These are phyloP conservation scores for Salvator merianae DNA, from an alignment of 2,113 vertebrate genomes.

Conservation along the genomic window DNA sequence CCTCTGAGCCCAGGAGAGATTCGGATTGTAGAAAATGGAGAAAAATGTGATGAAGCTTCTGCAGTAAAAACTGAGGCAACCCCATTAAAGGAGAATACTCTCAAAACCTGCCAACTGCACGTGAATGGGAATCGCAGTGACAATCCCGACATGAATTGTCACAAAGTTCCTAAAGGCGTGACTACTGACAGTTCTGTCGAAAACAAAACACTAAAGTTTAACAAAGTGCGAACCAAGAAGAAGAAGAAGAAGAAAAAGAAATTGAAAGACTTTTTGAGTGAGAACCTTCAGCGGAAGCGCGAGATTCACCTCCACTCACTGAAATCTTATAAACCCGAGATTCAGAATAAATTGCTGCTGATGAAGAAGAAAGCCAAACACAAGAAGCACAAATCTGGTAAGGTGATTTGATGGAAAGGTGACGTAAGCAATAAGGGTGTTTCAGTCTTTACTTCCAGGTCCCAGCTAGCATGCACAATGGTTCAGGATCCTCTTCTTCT, in stretches of 20 bases:
- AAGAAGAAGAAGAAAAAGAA: conserved; percentile 92
- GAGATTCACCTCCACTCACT: conserved; percentile 77
- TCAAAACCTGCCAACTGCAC: conserved; percentile 74
- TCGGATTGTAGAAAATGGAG: conserved; percentile 71
- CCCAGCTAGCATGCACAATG: too few relatives aligned
- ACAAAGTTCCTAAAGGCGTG: conserved; percentile 64
- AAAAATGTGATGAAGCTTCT: conserved; percentile 62
- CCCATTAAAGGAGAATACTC: conserved; percentile 71
- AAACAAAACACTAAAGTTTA: conserved; percentile 70
- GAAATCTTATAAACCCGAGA: conserved; percentile 80
- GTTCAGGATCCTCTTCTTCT: too few relatives aligned
- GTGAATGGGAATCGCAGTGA: conserved; percentile 73
- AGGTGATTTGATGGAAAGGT: conserved; percentile 56
- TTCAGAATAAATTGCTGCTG: conserved; percentile 76
- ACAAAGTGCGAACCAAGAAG: conserved; percentile 80
- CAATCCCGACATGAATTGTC: conserved; percentile 67
- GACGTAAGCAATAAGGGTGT: not conserved
- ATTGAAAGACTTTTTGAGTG: conserved; percentile 77
- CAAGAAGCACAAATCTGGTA: conserved; percentile 90
- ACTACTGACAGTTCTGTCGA: conserved; percentile 58
- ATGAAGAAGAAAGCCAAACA: conserved; percentile 88
- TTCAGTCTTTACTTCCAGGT: not conserved
- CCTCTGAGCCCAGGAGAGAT: conserved; percentile 70
- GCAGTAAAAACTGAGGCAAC: conserved; percentile 65
- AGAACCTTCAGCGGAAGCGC: conserved; percentile 75